phyloP scores from a whole-genome alignment of 2,888 invertebrate genomes.

The Scrobipalpa costella region DNA sequence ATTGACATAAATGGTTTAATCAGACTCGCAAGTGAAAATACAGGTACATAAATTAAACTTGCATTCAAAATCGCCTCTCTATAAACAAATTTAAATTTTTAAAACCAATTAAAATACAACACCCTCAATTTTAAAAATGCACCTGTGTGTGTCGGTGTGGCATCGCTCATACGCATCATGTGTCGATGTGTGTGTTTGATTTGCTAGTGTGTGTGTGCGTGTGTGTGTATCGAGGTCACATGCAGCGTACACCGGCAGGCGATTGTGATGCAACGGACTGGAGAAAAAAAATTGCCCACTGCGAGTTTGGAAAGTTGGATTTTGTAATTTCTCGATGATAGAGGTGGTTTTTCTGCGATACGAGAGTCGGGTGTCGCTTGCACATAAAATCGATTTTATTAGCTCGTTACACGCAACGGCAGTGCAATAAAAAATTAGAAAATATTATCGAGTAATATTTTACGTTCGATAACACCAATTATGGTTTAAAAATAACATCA shows the following conservation, averaged over 20 bases:
- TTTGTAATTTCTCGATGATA: slow-evolving; percentile 30
- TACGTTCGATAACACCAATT: not conserved
- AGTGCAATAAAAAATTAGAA: slow-evolving; percentile 14
- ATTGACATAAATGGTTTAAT: slow-evolving; percentile 6
- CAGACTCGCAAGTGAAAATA: slow-evolving; percentile 7
- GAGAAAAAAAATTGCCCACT: slow-evolving; percentile 43
- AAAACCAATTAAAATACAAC: slow-evolving; percentile 39
- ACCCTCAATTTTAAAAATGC: slow-evolving; percentile 52
- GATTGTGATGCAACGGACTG: slow-evolving; percentile 34
- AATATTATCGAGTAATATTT: not conserved
- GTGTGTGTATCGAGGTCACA: slow-evolving; percentile 74
- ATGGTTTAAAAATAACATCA: not conserved
- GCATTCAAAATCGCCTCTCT: slow-evolving; percentile 19
- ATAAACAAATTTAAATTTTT: slow-evolving; percentile 26
- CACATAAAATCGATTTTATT: slow-evolving; percentile 15
- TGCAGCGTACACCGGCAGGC: slow-evolving; percentile 57
- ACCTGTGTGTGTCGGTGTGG: slow-evolving; percentile 51
- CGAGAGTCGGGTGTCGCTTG: slow-evolving; percentile 17
- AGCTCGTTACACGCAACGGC: not conserved
- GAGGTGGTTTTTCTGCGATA: slow-evolving; percentile 23
- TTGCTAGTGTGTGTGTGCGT: slow-evolving; percentile 40
- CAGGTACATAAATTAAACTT: slow-evolving; percentile 4
- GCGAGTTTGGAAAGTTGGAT: slow-evolving; percentile 51
- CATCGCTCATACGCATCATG: slow-evolving; percentile 40
- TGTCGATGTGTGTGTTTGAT: slow-evolving; percentile 26